Base-by-base conservation (phyloP, 2,888 invertebrate species). In the Nephrocerus scutellatus region DNA sequence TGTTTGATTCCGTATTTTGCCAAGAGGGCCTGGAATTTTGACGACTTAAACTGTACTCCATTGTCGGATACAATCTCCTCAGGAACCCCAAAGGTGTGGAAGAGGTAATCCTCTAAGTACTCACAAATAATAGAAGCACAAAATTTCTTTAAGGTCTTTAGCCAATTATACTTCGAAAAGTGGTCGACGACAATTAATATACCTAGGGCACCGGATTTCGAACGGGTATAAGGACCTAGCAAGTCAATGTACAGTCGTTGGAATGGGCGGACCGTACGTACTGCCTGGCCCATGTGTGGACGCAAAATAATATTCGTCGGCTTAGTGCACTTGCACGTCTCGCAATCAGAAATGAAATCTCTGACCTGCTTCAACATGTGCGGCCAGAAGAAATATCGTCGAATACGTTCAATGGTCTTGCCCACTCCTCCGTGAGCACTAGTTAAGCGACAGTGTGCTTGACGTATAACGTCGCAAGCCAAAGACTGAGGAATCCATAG, bases 101-200 rank as follows among this genome's bases (percentile, higher is more conserved):
- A n/a, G n/a, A n/a, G n/a, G n/a, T n/a, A n/a, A n/a, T n/a, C n/a
- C 18, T 29, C 33, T 2, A 42, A 21, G 26, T 29, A 34, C 8
- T 38, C 31, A 5, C 25, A 20, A 15, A 39, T 28, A 2, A 20
- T 15, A 7, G 16, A 18, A 3, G 31, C 7, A 10, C 31, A 18
- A 31, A 31, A 44, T 36, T 16, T 37, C 15, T 13, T 14, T 18
- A 28, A 21, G 8, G 21, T 35, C 30, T 31, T 40, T 33, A 43
- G 24, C 30, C 32, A 29, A 14, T 35, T 41, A 20, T 34, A 47
- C 18, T 46, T 46, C 1, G 42, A 31, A 14, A 44, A 37, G 25
- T 46, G 41, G n/a, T 44, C 44, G 3, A 47, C 16, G 2, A 39
- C 32, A 9, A 47, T 42, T n/a, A 44, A 42, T 20, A 47, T 40